Evolutionary conservation across 2,797 vertebrate species (phyloP).

Genomic region (Melanotaenia maccullochi): DNA sequence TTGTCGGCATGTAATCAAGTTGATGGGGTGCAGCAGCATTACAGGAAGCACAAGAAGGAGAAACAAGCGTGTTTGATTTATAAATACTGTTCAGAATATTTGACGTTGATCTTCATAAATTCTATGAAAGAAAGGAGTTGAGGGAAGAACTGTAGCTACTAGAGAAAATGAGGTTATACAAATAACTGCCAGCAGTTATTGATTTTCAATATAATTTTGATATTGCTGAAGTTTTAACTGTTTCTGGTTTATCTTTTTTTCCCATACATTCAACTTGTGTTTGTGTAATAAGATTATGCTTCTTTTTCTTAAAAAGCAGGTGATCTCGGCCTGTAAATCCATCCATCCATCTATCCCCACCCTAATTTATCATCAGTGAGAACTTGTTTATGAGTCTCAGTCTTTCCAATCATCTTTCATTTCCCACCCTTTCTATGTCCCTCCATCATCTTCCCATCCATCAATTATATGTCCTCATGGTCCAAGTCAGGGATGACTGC

Average conservation of each 20-base stretch:
- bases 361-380: slow-evolving; percentile 52
- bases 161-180: slow-evolving; percentile 6
- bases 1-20: slow-evolving; percentile 58
- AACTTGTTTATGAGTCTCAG: slow-evolving; percentile 62
- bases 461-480: slow-evolving; percentile 71
- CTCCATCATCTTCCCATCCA: slow-evolving; percentile 41
- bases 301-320: slow-evolving; percentile 15
- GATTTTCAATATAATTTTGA: slow-evolving; percentile 31
- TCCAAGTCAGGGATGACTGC: slow-evolving; percentile 62
- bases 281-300: neutral
- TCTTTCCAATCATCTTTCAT: slow-evolving; percentile 44
- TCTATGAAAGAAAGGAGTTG: slow-evolving; percentile 8
- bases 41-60: slow-evolving; percentile 35
- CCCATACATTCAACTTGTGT: neutral
- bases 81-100: slow-evolving; percentile 30
- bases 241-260: neutral
- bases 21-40: slow-evolving; percentile 50
- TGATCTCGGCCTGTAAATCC: slow-evolving; percentile 6
- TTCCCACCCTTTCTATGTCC: slow-evolving; percentile 12
- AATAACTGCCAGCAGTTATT: slow-evolving; percentile 47
- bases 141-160: slow-evolving; percentile 16
- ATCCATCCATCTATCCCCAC: slow-evolving; percentile 37
- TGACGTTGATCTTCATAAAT: slow-evolving; percentile 50
- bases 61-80: slow-evolving; percentile 60
- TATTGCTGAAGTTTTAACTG: neutral